Percentiles rank a stretch among this genome's conserved stretches.
Conservation (phyloP, 1,140 invertebrate species). For the Pissodes strobi region DNA sequence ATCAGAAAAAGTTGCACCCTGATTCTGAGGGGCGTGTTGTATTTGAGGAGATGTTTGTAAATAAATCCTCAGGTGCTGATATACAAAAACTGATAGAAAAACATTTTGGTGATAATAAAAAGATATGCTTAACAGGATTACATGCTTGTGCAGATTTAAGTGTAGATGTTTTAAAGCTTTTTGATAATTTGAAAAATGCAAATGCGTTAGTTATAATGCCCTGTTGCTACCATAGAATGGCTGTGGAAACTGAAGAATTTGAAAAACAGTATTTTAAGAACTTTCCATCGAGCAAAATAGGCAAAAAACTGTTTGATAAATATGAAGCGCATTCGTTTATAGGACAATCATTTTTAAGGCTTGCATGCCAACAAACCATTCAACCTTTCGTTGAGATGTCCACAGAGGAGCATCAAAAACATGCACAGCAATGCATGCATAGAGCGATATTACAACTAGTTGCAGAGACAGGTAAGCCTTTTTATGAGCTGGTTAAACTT, state of each 20-base stretch:
- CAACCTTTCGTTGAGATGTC: constrained; percentile 57
- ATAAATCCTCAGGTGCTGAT: constrained; percentile 55
- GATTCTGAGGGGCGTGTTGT: constrained; percentile 60
- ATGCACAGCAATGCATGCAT: constrained; percentile 63
- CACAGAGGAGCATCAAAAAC: constrained; percentile 55
- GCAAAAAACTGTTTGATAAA: constrained; percentile 54
- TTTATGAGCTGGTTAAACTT: too few species aligned
- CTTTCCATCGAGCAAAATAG: constrained; percentile 65
- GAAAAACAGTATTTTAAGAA: constrained; percentile 59
- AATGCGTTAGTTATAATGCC: constrained; percentile 72
- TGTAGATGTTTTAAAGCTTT: constrained; percentile 72
- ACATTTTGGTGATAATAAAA: constrained; percentile 42
- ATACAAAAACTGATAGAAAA: constrained; percentile 58
- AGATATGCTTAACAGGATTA: constrained; percentile 67
- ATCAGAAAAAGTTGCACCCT: constrained; percentile 63
- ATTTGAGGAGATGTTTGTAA: constrained; percentile 64
- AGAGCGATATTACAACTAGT: constrained; percentile 65
- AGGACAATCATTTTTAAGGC: constrained; percentile 66
- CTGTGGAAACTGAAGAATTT: constrained; percentile 24
- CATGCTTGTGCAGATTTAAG: constrained; percentile 87
- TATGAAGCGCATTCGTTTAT: constrained; percentile 57
- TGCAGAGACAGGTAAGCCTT: constrained; percentile 59
- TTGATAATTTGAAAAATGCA: constrained; percentile 64
- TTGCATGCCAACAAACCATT: constrained; percentile 65
- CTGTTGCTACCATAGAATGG: constrained; percentile 78